Percentiles rank a stretch among this genome's conserved stretches.
Conservation (phyloP, 2,113 vertebrate species). For the Leptodactylus fuscus region DNA sequence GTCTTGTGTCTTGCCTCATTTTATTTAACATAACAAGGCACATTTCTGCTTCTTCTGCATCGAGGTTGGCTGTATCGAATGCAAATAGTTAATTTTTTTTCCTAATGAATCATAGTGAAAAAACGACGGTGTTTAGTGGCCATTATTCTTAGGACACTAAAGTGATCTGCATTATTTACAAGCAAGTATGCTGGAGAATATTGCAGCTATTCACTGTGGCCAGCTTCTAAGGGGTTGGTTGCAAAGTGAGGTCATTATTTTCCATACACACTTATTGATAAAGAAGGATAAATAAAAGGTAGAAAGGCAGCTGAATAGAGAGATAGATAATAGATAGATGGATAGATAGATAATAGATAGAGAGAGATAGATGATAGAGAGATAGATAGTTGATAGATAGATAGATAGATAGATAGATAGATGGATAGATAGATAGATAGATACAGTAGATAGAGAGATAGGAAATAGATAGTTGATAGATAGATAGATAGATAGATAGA, state of each 20-base stretch:
- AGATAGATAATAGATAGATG: neutral
- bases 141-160: neutral
- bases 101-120: conserved; percentile 3
- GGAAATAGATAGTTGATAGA: no score
- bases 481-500: neutral
- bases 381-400: neutral
- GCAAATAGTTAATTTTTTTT: neutral
- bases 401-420: no score
- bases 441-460: neutral
- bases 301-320: neutral
- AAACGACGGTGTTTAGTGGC: neutral
- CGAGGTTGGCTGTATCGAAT: neutral
- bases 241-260: neutral
- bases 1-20: neutral
- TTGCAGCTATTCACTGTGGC: neutral
- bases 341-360: neutral
- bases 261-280: neutral
- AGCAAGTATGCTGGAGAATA: conserved; percentile 7
- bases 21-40: neutral
- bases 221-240: neutral
- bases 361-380: neutral
- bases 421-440: neutral
- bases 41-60: neutral
- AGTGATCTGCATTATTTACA: conserved; percentile 19
- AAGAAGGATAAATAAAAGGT: neutral